Evolutionary conservation across 2,797 vertebrate genomes (phyloP).

Genomic region (Ptychobarbus kaznakovi): DNA sequence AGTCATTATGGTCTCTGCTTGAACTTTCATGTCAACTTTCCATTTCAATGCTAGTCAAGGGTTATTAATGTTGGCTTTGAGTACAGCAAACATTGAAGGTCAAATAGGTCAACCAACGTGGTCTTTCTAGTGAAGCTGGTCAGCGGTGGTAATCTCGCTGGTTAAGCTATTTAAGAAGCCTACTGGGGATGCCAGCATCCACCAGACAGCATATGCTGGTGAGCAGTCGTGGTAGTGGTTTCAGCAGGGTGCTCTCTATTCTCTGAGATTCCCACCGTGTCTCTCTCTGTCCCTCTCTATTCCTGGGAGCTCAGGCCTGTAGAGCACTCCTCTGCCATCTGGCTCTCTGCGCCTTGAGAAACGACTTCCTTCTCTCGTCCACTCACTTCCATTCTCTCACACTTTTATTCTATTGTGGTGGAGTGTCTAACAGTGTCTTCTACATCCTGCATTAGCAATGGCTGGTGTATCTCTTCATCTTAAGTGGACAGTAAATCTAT

Average conservation of each 20-base stretch:
- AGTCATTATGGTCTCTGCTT: neutral
- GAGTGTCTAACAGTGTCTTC: conserved; percentile 40
- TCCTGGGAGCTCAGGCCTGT: conserved; percentile 41
- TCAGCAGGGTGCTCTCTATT: conserved; percentile 6
- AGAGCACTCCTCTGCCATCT: conserved; percentile 54
- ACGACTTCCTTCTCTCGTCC: neutral
- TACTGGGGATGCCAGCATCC: neutral
- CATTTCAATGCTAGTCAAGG: neutral
- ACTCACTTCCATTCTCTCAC: conserved; percentile 45
- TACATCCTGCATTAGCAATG: conserved; percentile 35
- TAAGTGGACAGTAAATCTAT: conserved; percentile 56
- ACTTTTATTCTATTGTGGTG: conserved; percentile 35
- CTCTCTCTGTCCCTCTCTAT: conserved; percentile 36
- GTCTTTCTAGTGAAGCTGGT: neutral
- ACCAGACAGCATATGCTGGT: conserved; percentile 33
- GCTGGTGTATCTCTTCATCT: conserved; percentile 46
- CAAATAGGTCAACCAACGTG: conserved; percentile 10
- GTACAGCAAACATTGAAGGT: neutral
- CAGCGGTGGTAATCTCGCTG: neutral
- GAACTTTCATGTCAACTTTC: neutral
- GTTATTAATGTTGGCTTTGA: neutral
- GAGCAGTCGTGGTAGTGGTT: conserved; percentile 9
- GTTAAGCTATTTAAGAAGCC: neutral
- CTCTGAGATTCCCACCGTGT: conserved; percentile 27
- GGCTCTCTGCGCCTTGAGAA: conserved; percentile 34